A percentile compares a stretch with the other conserved stretches of the same genome.
These are phyloP conservation scores for Caenorhabditis remanei DNA, from an alignment of 1,140 invertebrate genomes.

Conservation along the genomic window DNA sequence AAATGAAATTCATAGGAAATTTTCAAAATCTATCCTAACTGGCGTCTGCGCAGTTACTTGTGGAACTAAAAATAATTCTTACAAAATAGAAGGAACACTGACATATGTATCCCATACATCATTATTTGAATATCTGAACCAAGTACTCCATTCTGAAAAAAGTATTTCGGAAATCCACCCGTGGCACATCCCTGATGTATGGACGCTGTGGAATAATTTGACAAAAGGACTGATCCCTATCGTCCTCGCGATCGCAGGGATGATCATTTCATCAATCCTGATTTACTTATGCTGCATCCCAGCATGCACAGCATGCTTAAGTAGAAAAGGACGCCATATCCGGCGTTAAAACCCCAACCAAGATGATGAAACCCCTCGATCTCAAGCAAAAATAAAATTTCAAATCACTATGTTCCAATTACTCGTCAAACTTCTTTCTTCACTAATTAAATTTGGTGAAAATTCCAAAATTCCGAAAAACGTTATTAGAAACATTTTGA, in stretches of 20 bases:
- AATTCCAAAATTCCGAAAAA: too few relatives aligned
- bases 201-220: background rate
- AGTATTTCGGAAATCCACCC: background rate
- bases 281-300: background rate
- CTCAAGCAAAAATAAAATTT: background rate
- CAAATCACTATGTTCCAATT: too few relatives aligned
- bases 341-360: background rate
- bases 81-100: background rate
- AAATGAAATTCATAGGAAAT: background rate
- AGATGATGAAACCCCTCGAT: background rate
- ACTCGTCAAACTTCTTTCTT: too few relatives aligned
- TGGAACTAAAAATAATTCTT: constrained; percentile 3
- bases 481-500: too few relatives aligned
- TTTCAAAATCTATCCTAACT: background rate
- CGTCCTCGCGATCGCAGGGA: background rate
- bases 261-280: background rate
- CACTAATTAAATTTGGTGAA: too few relatives aligned
- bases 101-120: background rate
- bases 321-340: background rate
- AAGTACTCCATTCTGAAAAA: background rate
- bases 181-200: background rate
- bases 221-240: background rate
- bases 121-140: background rate
- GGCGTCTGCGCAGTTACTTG: background rate
- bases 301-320: background rate